Percentiles rank a stretch among this genome's conserved stretches.
Evolutionary conservation across 2,113 vertebrate species (phyloP).

Genomic region (Nasalis larvatus): DNA sequence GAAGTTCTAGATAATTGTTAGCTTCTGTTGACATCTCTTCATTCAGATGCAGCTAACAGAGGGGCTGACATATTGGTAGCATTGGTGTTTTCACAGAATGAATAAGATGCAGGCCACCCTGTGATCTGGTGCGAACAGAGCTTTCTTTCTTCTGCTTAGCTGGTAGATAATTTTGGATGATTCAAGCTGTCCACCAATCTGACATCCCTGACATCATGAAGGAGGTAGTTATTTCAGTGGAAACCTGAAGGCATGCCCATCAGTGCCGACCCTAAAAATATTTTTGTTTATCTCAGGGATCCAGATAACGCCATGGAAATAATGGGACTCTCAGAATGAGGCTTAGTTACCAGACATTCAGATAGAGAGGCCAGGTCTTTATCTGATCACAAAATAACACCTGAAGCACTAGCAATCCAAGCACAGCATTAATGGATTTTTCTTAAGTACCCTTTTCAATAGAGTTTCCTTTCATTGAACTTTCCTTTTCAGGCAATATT

Average conservation of each 20-base stretch:
- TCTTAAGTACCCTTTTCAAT: not conserved
- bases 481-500: not conserved
- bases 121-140: not conserved
- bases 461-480: not conserved
- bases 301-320: not conserved
- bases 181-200: not conserved
- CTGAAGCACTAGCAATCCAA: not conserved
- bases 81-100: accelerated
- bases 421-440: not conserved
- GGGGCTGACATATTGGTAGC: accelerated
- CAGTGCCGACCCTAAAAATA: slow-evolving; percentile 33
- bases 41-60: not conserved
- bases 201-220: not conserved
- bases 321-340: not conserved
- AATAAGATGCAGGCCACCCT: not conserved
- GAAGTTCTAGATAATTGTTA: not conserved
- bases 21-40: too few relatives aligned
- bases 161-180: not conserved
- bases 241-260: not conserved
- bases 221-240: not conserved
- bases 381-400: not conserved
- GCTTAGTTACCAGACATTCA: not conserved
- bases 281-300: slow-evolving; percentile 44
- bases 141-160: not conserved
- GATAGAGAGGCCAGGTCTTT: not conserved